These are phyloP conservation scores for Eustalomyia histrio DNA, from an alignment of 2,888 invertebrate species.

Conservation along the genomic window DNA sequence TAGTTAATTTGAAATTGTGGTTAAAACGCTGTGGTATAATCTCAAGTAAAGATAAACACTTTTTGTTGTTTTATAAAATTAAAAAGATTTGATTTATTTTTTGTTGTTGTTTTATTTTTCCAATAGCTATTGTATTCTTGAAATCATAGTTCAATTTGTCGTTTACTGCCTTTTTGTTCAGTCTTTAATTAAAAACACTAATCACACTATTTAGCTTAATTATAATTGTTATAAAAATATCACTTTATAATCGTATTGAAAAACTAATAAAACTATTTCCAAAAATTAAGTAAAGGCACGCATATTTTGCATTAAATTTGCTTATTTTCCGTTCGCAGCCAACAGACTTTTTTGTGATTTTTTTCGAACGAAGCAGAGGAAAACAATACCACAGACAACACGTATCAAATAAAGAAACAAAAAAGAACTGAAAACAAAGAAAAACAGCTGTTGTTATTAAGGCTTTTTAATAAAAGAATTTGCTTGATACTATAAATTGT, in stretches of 20 bases:
- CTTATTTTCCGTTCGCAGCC: conserved; percentile 5
- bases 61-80: conserved; percentile 4
- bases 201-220: conserved; percentile 25
- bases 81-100: background rate
- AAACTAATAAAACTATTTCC: conserved; percentile 11
- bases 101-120: background rate
- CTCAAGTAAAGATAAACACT: background rate
- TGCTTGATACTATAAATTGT: background rate
- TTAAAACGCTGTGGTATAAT: background rate
- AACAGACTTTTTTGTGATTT: too few relatives aligned
- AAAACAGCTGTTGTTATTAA: conserved; percentile 54
- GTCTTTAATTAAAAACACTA: conserved; percentile 15
- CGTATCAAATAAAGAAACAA: conserved; percentile 9
- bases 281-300: conserved; percentile 43
- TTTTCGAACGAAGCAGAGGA: background rate
- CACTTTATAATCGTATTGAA: conserved; percentile 21
- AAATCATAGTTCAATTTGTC: conserved; percentile 1
- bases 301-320: conserved; percentile 25
- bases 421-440: conserved; percentile 64
- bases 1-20: background rate
- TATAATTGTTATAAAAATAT: conserved; percentile 42
- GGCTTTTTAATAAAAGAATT: conserved; percentile 3
- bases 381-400: conserved; percentile 7
- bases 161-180: background rate
- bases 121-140: conserved; percentile 5